phyloP scores from a whole-genome alignment of 2,113 vertebrate genomes.

The Gasterosteus nipponicus region DNA sequence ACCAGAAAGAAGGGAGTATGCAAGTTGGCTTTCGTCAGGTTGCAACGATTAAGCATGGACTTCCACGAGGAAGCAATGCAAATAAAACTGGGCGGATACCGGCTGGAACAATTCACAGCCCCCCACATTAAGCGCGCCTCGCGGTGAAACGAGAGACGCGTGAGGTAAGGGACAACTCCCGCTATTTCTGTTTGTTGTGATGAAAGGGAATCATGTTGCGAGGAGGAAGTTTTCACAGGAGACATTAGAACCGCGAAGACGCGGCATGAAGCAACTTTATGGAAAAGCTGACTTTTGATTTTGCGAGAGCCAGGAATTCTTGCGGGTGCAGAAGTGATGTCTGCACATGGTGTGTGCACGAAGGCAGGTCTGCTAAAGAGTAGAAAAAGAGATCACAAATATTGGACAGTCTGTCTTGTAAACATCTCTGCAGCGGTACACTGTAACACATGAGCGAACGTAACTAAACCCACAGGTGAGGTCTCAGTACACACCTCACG shows the following conservation, averaged over 20 bases:
- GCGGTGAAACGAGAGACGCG: constrained; percentile 36
- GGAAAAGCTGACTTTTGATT: background rate
- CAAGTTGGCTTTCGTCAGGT: constrained; percentile 29
- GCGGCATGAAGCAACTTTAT: constrained; percentile 7
- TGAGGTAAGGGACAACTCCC: constrained; percentile 32
- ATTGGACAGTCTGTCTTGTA: constrained; percentile 11
- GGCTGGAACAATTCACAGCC: constrained; percentile 23
- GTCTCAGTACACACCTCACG: background rate
- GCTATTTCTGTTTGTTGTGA: constrained; percentile 28
- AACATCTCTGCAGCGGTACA: constrained; percentile 3
- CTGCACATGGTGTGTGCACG: constrained; percentile 9
- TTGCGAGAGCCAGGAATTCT: constrained; percentile 6
- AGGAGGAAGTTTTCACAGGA: constrained; percentile 31
- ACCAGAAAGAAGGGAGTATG: background rate
- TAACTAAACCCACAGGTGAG: background rate
- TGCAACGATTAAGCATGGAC: constrained; percentile 30
- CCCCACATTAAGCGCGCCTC: constrained; percentile 10
- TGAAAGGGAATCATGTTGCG: constrained; percentile 18
- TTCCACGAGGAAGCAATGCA: constrained; percentile 27
- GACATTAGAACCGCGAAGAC: constrained; percentile 28
- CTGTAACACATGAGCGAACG: background rate
- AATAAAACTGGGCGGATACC: background rate
- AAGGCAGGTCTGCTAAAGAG: too few relatives aligned
- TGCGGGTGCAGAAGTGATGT: constrained; percentile 2
- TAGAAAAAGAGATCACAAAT: background rate